Evolutionary conservation across 1,140 invertebrate species (phyloP).

Genomic region (Eueides isabella): DNA sequence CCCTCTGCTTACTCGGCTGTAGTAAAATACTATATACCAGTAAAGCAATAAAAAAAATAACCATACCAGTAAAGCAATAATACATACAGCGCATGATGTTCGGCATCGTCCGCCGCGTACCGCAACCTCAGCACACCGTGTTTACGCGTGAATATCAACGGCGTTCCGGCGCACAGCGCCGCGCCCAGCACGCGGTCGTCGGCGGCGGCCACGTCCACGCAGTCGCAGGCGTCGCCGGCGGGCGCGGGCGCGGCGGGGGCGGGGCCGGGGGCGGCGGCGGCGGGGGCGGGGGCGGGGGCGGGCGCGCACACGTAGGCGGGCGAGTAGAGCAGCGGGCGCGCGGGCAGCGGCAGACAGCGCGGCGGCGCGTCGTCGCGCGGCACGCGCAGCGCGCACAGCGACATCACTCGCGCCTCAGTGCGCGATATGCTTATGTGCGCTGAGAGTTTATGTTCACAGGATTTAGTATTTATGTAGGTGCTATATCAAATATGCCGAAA

Average conservation of each 20-base stretch:
- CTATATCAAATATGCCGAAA: no score
- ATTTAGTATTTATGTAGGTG: no score
- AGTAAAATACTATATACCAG: no score
- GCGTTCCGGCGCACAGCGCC: constrained; percentile 82
- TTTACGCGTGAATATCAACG: constrained; percentile 85
- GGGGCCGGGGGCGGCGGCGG: constrained; percentile 9
- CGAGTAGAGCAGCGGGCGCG: constrained; percentile 53
- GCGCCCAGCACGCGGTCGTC: constrained; percentile 87
- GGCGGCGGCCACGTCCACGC: constrained; percentile 52
- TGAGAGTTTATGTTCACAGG: constrained; percentile 16
- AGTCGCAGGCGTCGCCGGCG: constrained; percentile 60
- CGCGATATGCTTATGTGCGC: constrained; percentile 57
- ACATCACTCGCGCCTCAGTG: constrained; percentile 55
- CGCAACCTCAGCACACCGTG: constrained; percentile 84
- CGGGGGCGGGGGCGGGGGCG: constrained; percentile 38
- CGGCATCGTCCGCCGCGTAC: constrained; percentile 30
- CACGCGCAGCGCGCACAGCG: constrained; percentile 49
- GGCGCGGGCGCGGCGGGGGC: constrained; percentile 45
- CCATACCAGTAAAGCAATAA: not conserved
- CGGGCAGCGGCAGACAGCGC: constrained; percentile 52
- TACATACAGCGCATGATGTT: constrained; percentile 38
- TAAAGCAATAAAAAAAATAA: no score
- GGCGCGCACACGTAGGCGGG: constrained; percentile 41
- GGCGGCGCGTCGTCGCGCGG: constrained; percentile 48
- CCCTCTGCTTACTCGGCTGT: no score